Evolutionary conservation across 2,888 invertebrate species (phyloP).

Genomic region (Hyalella azteca): DNA sequence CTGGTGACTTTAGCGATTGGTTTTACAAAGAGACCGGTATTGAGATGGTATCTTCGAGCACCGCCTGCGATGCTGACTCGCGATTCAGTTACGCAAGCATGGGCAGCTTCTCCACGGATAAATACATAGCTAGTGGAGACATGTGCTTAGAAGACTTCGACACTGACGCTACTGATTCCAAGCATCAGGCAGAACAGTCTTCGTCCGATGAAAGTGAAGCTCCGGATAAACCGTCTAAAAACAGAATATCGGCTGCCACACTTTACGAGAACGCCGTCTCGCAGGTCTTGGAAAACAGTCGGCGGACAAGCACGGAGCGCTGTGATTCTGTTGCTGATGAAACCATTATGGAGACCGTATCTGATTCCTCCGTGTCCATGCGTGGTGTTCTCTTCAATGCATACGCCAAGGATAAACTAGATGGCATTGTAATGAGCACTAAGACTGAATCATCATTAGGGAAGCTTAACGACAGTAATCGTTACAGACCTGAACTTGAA

Average conservation of each 20-base stretch:
- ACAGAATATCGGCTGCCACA: slow-evolving; percentile 54
- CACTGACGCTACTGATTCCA: slow-evolving; percentile 39
- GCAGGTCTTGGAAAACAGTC: slow-evolving; percentile 41
- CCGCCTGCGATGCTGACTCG: background rate
- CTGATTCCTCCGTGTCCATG: slow-evolving; percentile 8
- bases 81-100: slow-evolving; percentile 45
- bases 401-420: slow-evolving; percentile 27
- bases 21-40: background rate
- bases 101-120: slow-evolving; percentile 47
- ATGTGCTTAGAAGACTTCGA: slow-evolving; percentile 44
- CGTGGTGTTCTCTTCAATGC: slow-evolving; percentile 24
- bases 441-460: background rate
- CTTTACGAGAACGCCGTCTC: slow-evolving; percentile 53
- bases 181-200: slow-evolving; percentile 17
- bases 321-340: background rate
- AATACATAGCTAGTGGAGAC: slow-evolving; percentile 37
- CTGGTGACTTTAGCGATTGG: slow-evolving; percentile 30
- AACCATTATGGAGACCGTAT: slow-evolving; percentile 22
- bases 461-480: background rate
- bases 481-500: background rate
- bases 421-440: slow-evolving; percentile 8
- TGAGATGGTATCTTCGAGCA: background rate
- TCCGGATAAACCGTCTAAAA: slow-evolving; percentile 39
- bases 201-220: slow-evolving; percentile 52
- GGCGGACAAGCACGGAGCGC: background rate